Evolutionary conservation across 2,113 vertebrate genomes (phyloP), one percentile per base, ranked within the genome.

Genomic region (Alethe diademata): DNA sequence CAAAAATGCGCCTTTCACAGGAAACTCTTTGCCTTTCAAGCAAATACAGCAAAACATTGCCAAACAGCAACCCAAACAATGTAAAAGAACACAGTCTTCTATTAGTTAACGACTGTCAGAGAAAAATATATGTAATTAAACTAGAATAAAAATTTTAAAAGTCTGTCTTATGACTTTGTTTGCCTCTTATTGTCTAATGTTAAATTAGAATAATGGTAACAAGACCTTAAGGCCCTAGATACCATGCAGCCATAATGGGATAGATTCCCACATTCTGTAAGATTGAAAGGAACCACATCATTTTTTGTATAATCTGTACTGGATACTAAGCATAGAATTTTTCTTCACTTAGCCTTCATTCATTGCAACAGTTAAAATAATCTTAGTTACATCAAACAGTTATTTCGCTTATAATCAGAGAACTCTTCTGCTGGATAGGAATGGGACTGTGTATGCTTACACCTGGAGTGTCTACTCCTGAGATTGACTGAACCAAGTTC

Each of bases 21-120:
- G 91, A 97, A 97, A 96, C 58, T 73, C 90, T 96, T 90, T 7
- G 58, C 90, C 92, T 95, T 97, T 93, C 89, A 88, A 96, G 71
- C 51, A 95, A 86, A 92, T 65, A 93, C 13, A 79, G 67, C 62
- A 85, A 61, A 92, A 81, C 17, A 26, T 15, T 76, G 54, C 87
- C 74, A 86, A 95, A 86, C 33, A 88, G 78, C 60, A 80, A 92
- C 62, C 36, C 78, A 79, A 92, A 78, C n/a, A 65, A 65, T 23
- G 80, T 45, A 95, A 89, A 93, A 92, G 14, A 65, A 84, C 78
- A 65, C 54, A 96, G 95, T 62, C 74, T 96, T 92, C 58, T 88
- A 95, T 91, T 58, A 95, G 93, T 96, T 97, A 97, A 95, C 19
- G 23, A 76, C 65, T 72, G 43, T 80, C 22, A 73, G 51, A 88